These are phyloP conservation scores for Sylvilagus floridanus DNA, from an alignment of 2,797 vertebrate species.

Conservation along the genomic window DNA sequence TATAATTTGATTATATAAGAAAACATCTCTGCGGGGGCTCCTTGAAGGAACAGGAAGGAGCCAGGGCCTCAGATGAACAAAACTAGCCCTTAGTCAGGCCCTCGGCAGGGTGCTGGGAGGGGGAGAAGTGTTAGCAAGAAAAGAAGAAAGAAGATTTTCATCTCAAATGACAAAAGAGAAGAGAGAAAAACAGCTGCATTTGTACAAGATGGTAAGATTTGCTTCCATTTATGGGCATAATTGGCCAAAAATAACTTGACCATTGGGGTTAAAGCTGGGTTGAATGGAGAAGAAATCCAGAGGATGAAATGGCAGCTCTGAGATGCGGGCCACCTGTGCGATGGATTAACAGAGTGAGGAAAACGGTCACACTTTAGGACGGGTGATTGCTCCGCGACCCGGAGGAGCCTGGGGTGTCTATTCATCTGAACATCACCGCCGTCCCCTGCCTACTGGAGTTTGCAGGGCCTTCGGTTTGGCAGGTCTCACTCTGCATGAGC, in stretches of 20 bases:
- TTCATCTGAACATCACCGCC: not conserved
- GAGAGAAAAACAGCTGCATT: constrained; percentile 70
- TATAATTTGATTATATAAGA: constrained; percentile 75
- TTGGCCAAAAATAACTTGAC: constrained; percentile 76
- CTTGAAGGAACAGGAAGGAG: constrained; percentile 65
- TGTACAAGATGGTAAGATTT: constrained; percentile 72
- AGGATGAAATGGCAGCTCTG: constrained; percentile 51
- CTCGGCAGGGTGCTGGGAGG: not conserved
- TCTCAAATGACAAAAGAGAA: constrained; percentile 63
- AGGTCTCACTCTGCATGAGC: not conserved
- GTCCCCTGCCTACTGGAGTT: not conserved
- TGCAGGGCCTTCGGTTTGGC: not conserved
- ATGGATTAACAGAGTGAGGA: constrained; percentile 47
- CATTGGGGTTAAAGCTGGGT: constrained; percentile 76
- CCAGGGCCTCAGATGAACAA: not conserved
- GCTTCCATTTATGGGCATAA: constrained; percentile 77
- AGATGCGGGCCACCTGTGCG: constrained; percentile 37
- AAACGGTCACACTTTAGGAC: constrained; percentile 36
- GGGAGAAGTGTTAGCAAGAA: not conserved
- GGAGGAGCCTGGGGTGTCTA: not conserved
- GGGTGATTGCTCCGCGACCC: constrained; percentile 22
- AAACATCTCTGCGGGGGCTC: constrained; percentile 71
- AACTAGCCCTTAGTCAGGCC: not conserved
- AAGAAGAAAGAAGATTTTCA: constrained; percentile 59
- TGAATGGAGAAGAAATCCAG: constrained; percentile 76